These are phyloP conservation scores for Hydrozoanthus tunicans DNA, from an alignment of 64 coral and sea anemone genomes.

Conservation along the genomic window DNA sequence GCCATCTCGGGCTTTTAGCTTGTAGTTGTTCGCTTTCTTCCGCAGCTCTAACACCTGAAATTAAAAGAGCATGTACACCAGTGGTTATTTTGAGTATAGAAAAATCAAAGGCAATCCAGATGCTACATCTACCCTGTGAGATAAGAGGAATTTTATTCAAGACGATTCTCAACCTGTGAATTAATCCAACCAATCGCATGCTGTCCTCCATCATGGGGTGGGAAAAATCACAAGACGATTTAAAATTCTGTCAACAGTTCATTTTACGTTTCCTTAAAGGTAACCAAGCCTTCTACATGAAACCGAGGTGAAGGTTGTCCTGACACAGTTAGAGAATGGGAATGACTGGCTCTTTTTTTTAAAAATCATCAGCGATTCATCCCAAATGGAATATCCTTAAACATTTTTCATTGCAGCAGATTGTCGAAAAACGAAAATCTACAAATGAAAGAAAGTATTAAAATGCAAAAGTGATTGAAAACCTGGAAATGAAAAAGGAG, in stretches of 20 bases:
- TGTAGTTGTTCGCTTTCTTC: constrained; percentile 69
- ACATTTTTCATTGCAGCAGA: too few relatives aligned
- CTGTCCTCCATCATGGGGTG: neutral
- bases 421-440: too few relatives aligned
- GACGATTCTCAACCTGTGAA: neutral
- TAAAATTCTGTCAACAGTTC: neutral
- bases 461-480: too few relatives aligned
- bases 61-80: neutral
- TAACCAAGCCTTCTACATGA: too few relatives aligned
- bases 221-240: neutral
- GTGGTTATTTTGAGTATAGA: neutral
- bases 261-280: too few relatives aligned
- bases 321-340: too few relatives aligned
- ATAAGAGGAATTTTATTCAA: neutral
- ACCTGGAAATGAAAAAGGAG: too few relatives aligned
- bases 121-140: neutral
- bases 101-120: neutral
- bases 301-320: too few relatives aligned
- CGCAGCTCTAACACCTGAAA: constrained; percentile 74
- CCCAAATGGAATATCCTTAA: too few relatives aligned
- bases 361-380: too few relatives aligned
- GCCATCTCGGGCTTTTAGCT: constrained; percentile 56
- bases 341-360: too few relatives aligned
- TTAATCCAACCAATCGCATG: neutral
- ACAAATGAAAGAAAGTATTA: too few relatives aligned